Evolutionary conservation across 2,888 invertebrate genomes (phyloP), one percentile per base, ranked within the genome.

Genomic region (Diarsia brunnea): DNA sequence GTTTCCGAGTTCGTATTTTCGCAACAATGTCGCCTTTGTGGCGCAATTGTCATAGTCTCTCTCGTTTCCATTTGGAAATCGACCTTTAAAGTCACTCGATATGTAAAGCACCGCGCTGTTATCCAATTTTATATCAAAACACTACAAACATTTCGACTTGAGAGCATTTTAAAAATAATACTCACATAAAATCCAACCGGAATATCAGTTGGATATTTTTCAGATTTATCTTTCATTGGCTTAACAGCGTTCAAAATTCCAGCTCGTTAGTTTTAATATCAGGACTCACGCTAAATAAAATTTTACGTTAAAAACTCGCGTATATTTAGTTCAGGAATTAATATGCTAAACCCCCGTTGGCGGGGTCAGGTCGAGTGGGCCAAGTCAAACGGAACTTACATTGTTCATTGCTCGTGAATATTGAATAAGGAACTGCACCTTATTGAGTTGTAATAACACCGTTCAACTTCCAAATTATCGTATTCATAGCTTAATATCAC

Each of bases 321-420:
- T 76, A 79, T 81, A 82, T 81, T 87, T 75, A 80, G 78, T 78
- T 75, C 73, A 69, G 49, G 31, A 80, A 86, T 89, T 86, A 89
- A 84, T 84, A 80, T 84, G 78, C 76, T 81, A 86, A 87, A 87
- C 75, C 79, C 73, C 66, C 49, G n/a, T n/a, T n/a, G 81, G 73
- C 85, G 85, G 83, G 89, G 88, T 89, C 89, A 88, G 88, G 90
- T 89, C 83, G 88, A 90, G 89, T 86, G 88, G 85, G 84, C 81
- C 82, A 89, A 90, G 84, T 89, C 86, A 81, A 88, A 88, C 88
- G 84, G 86, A 90, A 89, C 88, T 88, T 84, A 81, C 87, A 79
- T 79, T 88, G 90, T 90, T 89, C 90, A 88, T 90, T 88, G 87
- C 90, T 89, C 79, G 86, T 93, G 92, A 93, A 93, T 93, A 91